These are phyloP conservation scores for Prenolepis imparis DNA, from an alignment of 2,888 invertebrate species.

Conservation along the genomic window DNA sequence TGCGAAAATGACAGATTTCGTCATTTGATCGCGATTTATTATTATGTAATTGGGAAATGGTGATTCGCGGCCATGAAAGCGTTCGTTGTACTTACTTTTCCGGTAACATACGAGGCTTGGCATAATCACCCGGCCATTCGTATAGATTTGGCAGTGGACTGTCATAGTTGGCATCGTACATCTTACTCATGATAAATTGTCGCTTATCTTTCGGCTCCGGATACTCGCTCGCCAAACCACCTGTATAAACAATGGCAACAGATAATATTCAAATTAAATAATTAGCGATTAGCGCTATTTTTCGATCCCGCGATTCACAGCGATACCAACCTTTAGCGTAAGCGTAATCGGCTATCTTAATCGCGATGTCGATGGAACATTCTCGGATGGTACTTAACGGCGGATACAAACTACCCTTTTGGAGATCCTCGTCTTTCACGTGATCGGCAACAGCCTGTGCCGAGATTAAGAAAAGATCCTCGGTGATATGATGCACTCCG, in stretches of 20 bases:
- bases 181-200: conserved; percentile 90
- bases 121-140: conserved; percentile 86
- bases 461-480: conserved; percentile 97
- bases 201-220: conserved; percentile 93
- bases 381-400: conserved; percentile 94
- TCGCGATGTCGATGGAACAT: conserved; percentile 96
- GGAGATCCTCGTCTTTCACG: conserved; percentile 94
- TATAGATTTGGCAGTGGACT: conserved; percentile 90
- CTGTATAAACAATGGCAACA: conserved; percentile 85
- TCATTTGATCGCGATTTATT: conserved; percentile 17
- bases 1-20: conserved; percentile 37
- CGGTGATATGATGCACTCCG: conserved; percentile 96
- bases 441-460: conserved; percentile 96
- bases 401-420: conserved; percentile 96
- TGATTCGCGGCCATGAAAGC: background rate
- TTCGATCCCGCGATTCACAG: background rate
- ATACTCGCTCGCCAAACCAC: conserved; percentile 93
- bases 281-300: background rate
- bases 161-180: conserved; percentile 93
- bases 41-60: conserved; percentile 31
- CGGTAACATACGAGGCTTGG: conserved; percentile 83
- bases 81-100: conserved; percentile 81
- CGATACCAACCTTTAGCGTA: conserved; percentile 92
- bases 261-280: conserved; percentile 2
- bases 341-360: conserved; percentile 94